Evolutionary conservation across 2,888 invertebrate genomes (phyloP).

Genomic region (Timema podura): DNA sequence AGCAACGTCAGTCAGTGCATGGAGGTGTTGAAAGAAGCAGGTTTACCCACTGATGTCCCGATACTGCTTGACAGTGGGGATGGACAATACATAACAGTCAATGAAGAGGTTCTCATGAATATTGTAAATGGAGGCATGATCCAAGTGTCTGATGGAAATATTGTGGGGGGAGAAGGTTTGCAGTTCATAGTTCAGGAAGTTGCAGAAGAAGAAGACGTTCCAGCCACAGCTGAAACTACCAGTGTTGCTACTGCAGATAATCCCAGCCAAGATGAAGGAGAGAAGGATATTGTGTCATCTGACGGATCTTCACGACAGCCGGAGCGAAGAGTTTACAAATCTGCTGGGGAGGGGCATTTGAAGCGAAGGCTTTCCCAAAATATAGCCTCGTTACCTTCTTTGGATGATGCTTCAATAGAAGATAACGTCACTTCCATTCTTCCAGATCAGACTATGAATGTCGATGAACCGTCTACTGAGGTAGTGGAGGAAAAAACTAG

Average conservation of each 20-base stretch:
- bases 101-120: constrained; percentile 54
- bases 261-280: not conserved
- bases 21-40: constrained; percentile 40
- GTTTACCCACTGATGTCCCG: constrained; percentile 47
- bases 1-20: constrained; percentile 33
- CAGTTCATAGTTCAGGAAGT: constrained; percentile 28
- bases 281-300: too few species aligned
- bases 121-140: constrained; percentile 33
- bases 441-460: not conserved
- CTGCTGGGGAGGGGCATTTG: too few species aligned
- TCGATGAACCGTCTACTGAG: not conserved
- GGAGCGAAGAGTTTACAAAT: too few species aligned
- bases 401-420: constrained; percentile 3
- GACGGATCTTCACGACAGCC: too few species aligned
- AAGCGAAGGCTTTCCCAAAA: too few species aligned
- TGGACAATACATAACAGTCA: constrained; percentile 60
- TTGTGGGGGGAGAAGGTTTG: constrained; percentile 25
- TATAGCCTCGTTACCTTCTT: not conserved
- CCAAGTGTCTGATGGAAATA: constrained; percentile 28
- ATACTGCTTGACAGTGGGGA: constrained; percentile 62
- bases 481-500: not conserved
- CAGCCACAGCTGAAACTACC: constrained; percentile 1
- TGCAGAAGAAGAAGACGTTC: constrained; percentile 13
- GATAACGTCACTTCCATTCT: constrained; percentile 3
- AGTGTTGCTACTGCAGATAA: not conserved